Conservation (phyloP, 2,888 invertebrate species). For the Polia nebulosa region DNA sequence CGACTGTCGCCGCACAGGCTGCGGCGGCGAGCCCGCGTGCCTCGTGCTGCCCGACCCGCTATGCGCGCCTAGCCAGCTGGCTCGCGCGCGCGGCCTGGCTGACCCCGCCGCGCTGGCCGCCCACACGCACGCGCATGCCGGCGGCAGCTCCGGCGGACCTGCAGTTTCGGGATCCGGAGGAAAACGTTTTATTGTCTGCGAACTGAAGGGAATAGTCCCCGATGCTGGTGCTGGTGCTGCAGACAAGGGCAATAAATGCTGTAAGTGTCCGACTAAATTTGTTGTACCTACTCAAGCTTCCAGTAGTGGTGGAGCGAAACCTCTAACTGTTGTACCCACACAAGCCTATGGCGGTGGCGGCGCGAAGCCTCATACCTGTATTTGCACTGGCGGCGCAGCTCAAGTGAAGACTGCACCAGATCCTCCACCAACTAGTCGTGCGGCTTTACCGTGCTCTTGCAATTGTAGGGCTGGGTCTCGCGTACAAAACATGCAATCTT, state of each 20-base stretch:
- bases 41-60: slow-evolving; percentile 89
- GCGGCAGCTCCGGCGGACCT: slow-evolving; percentile 69
- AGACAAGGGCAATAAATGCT: slow-evolving; percentile 79
- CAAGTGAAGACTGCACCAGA: slow-evolving; percentile 33
- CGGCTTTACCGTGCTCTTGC: slow-evolving; percentile 67
- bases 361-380: slow-evolving; percentile 53
- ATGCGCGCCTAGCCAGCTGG: slow-evolving; percentile 89
- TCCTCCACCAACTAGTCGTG: slow-evolving; percentile 25
- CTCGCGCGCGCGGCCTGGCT: slow-evolving; percentile 86
- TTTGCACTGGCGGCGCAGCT: slow-evolving; percentile 53
- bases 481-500: slow-evolving; percentile 62
- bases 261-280: slow-evolving; percentile 79
- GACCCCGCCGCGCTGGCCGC: slow-evolving; percentile 81
- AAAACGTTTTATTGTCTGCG: slow-evolving; percentile 87
- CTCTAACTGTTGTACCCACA: slow-evolving; percentile 50
- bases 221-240: slow-evolving; percentile 69
- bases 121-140: slow-evolving; percentile 75
- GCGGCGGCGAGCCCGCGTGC: slow-evolving; percentile 89
- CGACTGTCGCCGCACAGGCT: slow-evolving; percentile 90
- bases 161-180: slow-evolving; percentile 72
- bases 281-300: slow-evolving; percentile 56
- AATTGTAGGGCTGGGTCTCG: slow-evolving; percentile 49
- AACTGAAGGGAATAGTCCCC: slow-evolving; percentile 83
- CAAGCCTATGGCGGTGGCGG: slow-evolving; percentile 46
- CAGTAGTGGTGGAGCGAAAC: slow-evolving; percentile 37